Evolutionary conservation across 2,888 invertebrate genomes (phyloP).

Genomic region (Caenorhabditis panamensis): DNA sequence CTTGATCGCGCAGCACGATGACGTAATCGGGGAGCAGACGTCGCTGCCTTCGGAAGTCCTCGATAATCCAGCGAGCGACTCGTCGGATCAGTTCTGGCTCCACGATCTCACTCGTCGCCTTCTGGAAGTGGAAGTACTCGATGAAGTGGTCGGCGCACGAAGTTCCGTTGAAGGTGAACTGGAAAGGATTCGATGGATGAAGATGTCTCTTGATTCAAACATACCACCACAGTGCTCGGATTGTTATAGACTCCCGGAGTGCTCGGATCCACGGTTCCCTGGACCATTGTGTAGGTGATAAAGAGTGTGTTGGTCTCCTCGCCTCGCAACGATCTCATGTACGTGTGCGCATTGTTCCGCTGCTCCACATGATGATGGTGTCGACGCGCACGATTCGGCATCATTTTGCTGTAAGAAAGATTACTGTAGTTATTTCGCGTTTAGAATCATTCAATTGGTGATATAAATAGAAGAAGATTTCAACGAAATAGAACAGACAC

Average conservation of each 20-base stretch:
- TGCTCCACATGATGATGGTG: conserved; percentile 15
- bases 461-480: conserved; percentile 10
- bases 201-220: no score
- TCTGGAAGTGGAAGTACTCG: conserved; percentile 56
- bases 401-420: background rate
- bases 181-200: conserved; percentile 3
- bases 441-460: background rate
- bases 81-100: conserved; percentile 32
- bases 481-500: conserved; percentile 17
- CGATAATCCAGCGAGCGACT: conserved; percentile 37
- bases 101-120: conserved; percentile 16
- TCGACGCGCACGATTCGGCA: conserved; percentile 24
- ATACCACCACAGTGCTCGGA: conserved; percentile 54
- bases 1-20: conserved; percentile 47
- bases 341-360: conserved; percentile 37
- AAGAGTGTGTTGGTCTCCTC: conserved; percentile 41
- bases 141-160: conserved; percentile 42
- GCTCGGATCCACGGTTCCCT: conserved; percentile 34
- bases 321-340: conserved; percentile 39
- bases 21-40: conserved; percentile 37
- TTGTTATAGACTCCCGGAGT: conserved; percentile 51
- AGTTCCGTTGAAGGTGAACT: conserved; percentile 56
- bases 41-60: conserved; percentile 34
- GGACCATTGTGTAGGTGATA: conserved; percentile 34
- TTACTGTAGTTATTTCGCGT: background rate